Evolutionary conservation across 2,113 vertebrate species (phyloP).

Genomic region (Anhinga rufa): DNA sequence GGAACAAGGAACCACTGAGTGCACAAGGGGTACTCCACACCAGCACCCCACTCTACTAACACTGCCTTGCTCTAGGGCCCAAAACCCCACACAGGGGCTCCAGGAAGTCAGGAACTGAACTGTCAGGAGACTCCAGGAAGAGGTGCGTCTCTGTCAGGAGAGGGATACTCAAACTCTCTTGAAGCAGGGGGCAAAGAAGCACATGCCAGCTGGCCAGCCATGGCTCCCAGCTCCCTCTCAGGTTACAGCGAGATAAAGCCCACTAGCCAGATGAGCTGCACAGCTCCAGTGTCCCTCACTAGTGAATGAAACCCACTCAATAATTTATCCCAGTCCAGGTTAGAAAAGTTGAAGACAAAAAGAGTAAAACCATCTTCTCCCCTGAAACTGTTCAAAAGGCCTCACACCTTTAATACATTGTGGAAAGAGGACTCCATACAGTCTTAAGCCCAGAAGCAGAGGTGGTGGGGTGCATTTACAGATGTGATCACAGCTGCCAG

Average conservation of each 20-base stretch:
- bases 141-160: neutral
- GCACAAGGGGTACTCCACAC: neutral
- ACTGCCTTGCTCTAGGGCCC: neutral
- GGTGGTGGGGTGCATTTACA: neutral
- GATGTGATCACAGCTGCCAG: neutral
- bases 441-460: neutral
- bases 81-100: neutral
- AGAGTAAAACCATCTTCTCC: neutral
- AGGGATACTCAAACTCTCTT: neutral
- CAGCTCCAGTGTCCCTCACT: neutral
- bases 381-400: neutral
- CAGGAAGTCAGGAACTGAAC: neutral
- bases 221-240: neutral
- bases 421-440: neutral
- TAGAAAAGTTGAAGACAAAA: neutral
- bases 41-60: neutral
- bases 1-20: neutral
- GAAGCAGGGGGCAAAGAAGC: neutral
- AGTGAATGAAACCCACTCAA: constrained; percentile 26
- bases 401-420: neutral
- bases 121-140: neutral
- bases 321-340: constrained; percentile 31
- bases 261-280: neutral
- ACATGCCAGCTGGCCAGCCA: neutral
- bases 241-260: neutral